Percentiles rank a stretch among this genome's conserved stretches.
phyloP scores from a whole-genome alignment of 2,888 invertebrate genomes.

The Chironomus tentans region DNA sequence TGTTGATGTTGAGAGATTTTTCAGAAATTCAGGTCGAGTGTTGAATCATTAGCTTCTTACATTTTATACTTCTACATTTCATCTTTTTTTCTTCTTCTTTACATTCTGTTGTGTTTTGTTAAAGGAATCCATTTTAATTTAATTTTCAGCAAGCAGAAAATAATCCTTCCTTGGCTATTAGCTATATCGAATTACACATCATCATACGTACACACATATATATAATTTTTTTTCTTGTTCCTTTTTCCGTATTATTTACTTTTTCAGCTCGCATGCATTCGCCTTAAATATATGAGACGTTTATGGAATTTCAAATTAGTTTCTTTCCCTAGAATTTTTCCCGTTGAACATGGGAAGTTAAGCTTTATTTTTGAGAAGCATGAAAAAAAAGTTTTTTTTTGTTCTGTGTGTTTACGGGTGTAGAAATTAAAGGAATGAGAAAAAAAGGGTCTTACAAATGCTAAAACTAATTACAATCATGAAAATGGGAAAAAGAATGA shows the following conservation, averaged over 20 bases:
- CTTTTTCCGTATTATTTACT: not conserved
- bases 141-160: constrained; percentile 5
- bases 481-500: not conserved
- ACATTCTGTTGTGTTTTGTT: too few species aligned
- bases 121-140: constrained; percentile 10
- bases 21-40: not conserved
- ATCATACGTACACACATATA: not conserved
- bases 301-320: constrained; percentile 20
- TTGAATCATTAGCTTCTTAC: not conserved
- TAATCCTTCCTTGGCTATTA: constrained; percentile 8
- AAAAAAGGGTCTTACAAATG: constrained; percentile 9
- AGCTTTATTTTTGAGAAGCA: not conserved
- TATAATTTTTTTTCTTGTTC: not conserved
- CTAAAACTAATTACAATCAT: constrained; percentile 16
- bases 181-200: constrained; percentile 11
- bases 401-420: too few species aligned
- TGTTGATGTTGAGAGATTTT: not conserved
- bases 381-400: not conserved
- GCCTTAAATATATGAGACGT: constrained; percentile 22
- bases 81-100: too few species aligned
- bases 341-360: not conserved
- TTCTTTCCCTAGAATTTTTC: not conserved
- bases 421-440: not conserved
- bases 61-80: not conserved
- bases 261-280: constrained; percentile 9